Conservation (phyloP, 2,113 vertebrate species). For the Boulengeromyrus knoepffleri region DNA sequence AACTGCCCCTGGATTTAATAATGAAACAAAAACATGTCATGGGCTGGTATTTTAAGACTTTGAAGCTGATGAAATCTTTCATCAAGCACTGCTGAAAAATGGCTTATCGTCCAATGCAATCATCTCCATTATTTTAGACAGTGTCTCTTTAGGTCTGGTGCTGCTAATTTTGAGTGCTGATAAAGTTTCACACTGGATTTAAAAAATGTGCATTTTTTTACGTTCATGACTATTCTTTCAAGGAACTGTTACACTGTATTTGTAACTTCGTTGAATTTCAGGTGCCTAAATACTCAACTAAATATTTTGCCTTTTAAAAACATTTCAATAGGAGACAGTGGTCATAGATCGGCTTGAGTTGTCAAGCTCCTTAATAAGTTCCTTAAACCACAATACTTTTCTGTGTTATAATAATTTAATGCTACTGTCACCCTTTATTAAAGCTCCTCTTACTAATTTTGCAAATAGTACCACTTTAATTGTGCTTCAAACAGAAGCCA, state of each 20-base stretch:
- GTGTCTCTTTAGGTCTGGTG: neutral
- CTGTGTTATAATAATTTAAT: neutral
- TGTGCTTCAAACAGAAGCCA: neutral
- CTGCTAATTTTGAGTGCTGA: neutral
- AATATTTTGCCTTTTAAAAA: neutral
- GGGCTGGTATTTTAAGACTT: neutral
- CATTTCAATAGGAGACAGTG: neutral
- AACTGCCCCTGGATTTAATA: neutral
- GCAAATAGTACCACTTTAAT: neutral
- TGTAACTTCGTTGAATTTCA: neutral
- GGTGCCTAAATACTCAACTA: neutral
- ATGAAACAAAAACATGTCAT: neutral
- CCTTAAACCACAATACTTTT: neutral
- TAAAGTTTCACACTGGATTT: neutral
- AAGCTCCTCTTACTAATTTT: neutral
- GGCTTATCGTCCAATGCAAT: neutral
- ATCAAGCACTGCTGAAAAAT: neutral
- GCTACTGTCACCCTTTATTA: neutral
- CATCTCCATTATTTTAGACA: neutral
- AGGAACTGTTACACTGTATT: neutral
- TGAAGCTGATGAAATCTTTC: neutral
- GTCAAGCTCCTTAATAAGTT: neutral
- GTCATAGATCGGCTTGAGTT: neutral
- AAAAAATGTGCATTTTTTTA: neutral
- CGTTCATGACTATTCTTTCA: neutral